Base-by-base conservation (phyloP, 2,888 invertebrate genomes). In the Tetrapedia diversipes region DNA sequence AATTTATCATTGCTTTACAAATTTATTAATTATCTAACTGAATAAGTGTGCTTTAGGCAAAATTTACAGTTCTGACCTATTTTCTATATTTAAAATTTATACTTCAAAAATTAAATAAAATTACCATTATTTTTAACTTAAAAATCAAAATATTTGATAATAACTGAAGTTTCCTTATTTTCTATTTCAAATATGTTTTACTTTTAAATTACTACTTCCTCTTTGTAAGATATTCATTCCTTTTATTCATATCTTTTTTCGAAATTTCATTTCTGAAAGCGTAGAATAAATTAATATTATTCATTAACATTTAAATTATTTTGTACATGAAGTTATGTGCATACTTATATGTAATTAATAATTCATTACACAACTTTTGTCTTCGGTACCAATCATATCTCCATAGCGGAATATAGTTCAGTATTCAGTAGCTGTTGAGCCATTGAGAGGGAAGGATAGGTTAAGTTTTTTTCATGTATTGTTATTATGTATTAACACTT, bases 391-490 rank as follows among this genome's bases (percentile, higher is more conserved):
- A 7, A 43, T 41, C 24, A 22, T 14, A 0, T 29, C 24, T 22
- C 6, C 16, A 22, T 14, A 24, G 24, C 34, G 19, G 29, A 54
- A 47, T 27, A 54, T 27, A 45, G 29, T 37, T 4, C 24, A 41
- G 2, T 8, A 27, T 64, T 60, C 57, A 79, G 79, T 79, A 43
- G 69, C 24, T 69, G 34, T 54, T 24, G 53, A 59, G 32, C 65
- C 47, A 69, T 49, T n/a, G 45, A 49, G 29, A 41, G 1, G 57
- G 0, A 11, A 51, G 61, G 64, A 57, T 37, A 32, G 47, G 57
- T 56, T 59, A 24, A 14, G 16, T 57, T 43, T 1, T 2, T 16
- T 43, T 10, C 11, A 19, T 41, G 8, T 1, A 24, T 24, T 24
- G 2, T 53, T 27, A 56, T 41, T 27, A 27, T 57, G n/a, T n/a